These are phyloP conservation scores for Bombus terrestris DNA, from an alignment of 1,140 invertebrate genomes.

Conservation along the genomic window DNA sequence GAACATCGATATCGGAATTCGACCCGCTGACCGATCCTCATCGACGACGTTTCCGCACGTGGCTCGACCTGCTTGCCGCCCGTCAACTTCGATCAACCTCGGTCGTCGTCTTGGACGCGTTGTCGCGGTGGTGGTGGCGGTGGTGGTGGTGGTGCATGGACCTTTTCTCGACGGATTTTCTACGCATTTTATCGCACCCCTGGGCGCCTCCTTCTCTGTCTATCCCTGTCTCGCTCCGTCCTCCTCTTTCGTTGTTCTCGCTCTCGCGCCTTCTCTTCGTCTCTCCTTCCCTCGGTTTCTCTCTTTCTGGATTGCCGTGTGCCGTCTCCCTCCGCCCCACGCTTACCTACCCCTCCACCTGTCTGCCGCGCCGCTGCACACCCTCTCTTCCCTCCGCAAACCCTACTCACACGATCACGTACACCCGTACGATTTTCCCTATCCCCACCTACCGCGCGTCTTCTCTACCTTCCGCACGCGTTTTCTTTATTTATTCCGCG, in stretches of 20 bases:
- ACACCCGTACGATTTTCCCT: slow-evolving; percentile 62
- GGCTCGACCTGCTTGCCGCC: slow-evolving; percentile 33
- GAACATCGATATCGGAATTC: slow-evolving; percentile 7
- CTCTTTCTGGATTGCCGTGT: slow-evolving; percentile 43
- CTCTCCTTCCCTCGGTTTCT: slow-evolving; percentile 37
- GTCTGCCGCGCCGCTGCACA: slow-evolving; percentile 61
- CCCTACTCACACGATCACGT: slow-evolving; percentile 55
- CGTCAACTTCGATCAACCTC: slow-evolving; percentile 60
- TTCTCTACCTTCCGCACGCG: slow-evolving; percentile 68
- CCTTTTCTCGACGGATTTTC: slow-evolving; percentile 58
- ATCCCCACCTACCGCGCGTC: slow-evolving; percentile 54
- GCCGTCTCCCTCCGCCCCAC: slow-evolving; percentile 55
- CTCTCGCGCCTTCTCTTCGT: slow-evolving; percentile 20
- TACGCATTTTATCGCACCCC: slow-evolving; percentile 63
- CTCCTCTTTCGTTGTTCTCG: slow-evolving; percentile 32
- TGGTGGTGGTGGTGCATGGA: slow-evolving; percentile 49
- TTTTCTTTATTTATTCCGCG: slow-evolving; percentile 77
- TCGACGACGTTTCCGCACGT: slow-evolving; percentile 46
- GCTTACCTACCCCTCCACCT: slow-evolving; percentile 61
- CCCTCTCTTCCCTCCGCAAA: slow-evolving; percentile 60
- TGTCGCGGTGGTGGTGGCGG: slow-evolving; percentile 51
- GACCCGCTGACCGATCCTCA: slow-evolving; percentile 9
- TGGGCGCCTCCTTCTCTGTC: slow-evolving; percentile 50
- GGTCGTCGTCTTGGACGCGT: slow-evolving; percentile 66
- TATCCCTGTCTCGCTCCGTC: slow-evolving; percentile 47